Conservation (phyloP, 2,113 vertebrate genomes). For the Balaenoptera acutorostrata region DNA sequence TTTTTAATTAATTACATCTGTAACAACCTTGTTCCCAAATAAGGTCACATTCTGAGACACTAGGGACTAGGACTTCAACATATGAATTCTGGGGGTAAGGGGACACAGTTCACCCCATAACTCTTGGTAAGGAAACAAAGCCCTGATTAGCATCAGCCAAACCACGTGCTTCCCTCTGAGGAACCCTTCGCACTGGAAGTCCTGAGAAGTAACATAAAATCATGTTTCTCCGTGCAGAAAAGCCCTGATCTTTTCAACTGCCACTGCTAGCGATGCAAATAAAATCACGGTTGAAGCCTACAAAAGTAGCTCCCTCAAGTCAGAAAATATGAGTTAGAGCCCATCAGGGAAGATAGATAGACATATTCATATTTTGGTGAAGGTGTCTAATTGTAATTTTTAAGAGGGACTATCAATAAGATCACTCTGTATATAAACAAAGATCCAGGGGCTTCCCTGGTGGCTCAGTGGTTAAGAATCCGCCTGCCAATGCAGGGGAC, state of each 20-base stretch:
- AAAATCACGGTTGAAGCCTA: background rate
- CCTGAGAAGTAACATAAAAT: background rate
- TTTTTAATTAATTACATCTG: background rate
- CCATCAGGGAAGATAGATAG: background rate
- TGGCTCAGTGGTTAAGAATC: too few relatives aligned
- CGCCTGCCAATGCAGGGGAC: too few relatives aligned
- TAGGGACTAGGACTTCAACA: background rate
- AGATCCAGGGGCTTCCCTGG: background rate
- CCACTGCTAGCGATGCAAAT: too few relatives aligned
- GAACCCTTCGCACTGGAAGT: background rate
- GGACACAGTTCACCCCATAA: background rate
- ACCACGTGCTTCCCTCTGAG: background rate
- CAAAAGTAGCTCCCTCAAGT: fast-evolving
- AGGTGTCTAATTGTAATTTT: background rate
- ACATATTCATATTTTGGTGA: fast-evolving
- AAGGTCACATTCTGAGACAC: background rate
- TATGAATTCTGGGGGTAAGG: fast-evolving
- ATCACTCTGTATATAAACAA: background rate
- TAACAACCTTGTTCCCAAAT: background rate
- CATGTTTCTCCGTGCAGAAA: background rate
- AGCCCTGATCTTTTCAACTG: background rate
- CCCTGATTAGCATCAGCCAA: fast-evolving
- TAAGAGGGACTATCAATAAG: background rate
- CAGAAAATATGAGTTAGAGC: background rate
- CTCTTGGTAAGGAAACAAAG: background rate